These are phyloP conservation scores for Galleria mellonella DNA, from an alignment of 1,140 invertebrate genomes.

Conservation along the genomic window DNA sequence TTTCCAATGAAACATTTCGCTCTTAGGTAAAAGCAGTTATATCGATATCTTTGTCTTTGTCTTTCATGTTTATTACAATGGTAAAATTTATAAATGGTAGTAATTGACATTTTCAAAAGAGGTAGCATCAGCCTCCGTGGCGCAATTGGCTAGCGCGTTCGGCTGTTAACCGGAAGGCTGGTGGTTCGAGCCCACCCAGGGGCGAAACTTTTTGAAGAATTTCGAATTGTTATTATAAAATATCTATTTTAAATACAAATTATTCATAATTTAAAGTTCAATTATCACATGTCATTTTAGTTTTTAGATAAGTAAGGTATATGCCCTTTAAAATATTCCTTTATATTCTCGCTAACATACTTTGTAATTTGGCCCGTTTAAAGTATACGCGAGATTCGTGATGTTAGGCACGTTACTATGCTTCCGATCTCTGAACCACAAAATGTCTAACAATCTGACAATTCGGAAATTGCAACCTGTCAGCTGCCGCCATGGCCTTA, in stretches of 20 bases:
- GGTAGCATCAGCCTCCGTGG: slow-evolving; percentile 79
- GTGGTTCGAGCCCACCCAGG: slow-evolving; percentile 89
- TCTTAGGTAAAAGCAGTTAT: slow-evolving; percentile 34
- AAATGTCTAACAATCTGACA: slow-evolving; percentile 23
- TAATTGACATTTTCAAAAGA: slow-evolving; percentile 13
- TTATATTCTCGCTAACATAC: no score
- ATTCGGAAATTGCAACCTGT: slow-evolving; percentile 34
- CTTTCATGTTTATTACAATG: slow-evolving; percentile 12
- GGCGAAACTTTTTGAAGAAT: slow-evolving; percentile 51
- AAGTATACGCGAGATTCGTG: no score
- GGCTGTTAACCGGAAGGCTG: slow-evolving; percentile 90
- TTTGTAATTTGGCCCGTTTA: no score
- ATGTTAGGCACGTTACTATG: no score
- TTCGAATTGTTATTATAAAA: no score
- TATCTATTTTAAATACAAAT: no score
- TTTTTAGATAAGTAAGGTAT: no score
- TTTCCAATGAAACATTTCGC: slow-evolving; percentile 27
- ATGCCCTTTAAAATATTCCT: no score
- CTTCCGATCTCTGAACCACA: no score
- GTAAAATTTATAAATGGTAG: background rate
- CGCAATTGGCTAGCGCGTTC: slow-evolving; percentile 86
- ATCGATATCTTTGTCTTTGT: slow-evolving; percentile 45
- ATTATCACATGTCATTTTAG: no score
- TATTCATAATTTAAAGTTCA: no score
- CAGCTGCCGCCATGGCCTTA: slow-evolving; percentile 8